Conservation (phyloP, 2,113 vertebrate genomes). For the Corythaixoides concolor region DNA sequence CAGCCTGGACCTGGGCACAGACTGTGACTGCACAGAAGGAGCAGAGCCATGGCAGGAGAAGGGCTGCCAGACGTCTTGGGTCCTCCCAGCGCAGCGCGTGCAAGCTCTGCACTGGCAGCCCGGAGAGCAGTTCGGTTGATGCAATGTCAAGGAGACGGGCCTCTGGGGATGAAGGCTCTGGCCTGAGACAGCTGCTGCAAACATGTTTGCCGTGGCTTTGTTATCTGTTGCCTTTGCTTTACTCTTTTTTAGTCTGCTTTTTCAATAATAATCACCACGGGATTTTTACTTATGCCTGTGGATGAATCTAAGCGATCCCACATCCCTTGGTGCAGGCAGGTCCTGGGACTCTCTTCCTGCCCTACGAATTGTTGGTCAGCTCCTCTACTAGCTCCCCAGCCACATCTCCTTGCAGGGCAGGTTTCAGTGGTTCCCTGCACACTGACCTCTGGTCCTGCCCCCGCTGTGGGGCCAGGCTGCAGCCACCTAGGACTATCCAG, state of each 20-base stretch:
- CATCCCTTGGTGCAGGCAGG: background rate
- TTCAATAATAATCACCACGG: background rate
- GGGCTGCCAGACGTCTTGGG: fast-evolving
- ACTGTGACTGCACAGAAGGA: background rate
- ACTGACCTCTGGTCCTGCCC: background rate
- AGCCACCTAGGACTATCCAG: background rate
- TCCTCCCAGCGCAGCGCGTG: fast-evolving
- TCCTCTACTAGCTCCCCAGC: background rate
- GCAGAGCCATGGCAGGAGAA: background rate
- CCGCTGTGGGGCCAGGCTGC: background rate
- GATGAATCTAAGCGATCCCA: background rate
- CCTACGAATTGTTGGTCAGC: background rate
- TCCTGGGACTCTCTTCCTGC: background rate
- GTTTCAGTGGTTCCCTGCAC: background rate
- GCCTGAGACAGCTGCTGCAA: background rate
- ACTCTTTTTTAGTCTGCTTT: background rate
- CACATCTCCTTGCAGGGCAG: background rate
- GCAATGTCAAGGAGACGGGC: background rate
- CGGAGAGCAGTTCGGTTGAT: fast-evolving
- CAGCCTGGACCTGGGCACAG: background rate
- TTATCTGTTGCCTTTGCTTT: background rate
- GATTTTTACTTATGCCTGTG: background rate
- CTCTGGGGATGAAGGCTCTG: background rate
- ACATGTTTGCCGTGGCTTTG: background rate
- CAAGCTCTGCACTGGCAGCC: background rate